Percentiles rank a stretch among this genome's conserved stretches.
Evolutionary conservation across 2,113 vertebrate genomes (phyloP).

Genomic region (Vombatus ursinus): DNA sequence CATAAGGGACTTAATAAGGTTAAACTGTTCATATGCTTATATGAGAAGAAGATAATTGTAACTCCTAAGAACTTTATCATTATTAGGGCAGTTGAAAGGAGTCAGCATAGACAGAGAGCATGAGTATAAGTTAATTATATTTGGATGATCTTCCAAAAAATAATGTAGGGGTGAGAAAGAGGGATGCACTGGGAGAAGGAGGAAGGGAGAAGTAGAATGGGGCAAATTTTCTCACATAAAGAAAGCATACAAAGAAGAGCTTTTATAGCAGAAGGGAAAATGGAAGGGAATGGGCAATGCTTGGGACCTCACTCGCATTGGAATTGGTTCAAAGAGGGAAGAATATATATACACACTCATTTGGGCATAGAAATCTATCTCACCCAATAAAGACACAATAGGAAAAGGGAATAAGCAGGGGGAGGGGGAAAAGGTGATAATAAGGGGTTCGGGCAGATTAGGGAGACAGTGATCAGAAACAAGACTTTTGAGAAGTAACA

Average conservation of each 20-base stretch:
- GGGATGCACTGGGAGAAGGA: neutral
- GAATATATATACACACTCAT: no score
- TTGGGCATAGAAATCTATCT: neutral
- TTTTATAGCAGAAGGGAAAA: neutral
- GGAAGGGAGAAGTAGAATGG: neutral
- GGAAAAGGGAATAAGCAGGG: neutral
- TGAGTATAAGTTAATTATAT: neutral
- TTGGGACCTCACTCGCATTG: neutral
- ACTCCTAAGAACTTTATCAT: neutral
- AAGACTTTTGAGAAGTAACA: neutral
- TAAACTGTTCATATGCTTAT: neutral
- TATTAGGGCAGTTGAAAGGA: neutral
- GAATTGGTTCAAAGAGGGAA: no score
- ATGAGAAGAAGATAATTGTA: no score
- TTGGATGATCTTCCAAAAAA: neutral
- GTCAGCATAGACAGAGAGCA: neutral
- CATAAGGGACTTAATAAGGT: neutral
- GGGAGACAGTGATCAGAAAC: neutral
- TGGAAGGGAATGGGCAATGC: neutral
- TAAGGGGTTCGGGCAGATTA: neutral
- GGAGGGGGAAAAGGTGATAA: neutral
- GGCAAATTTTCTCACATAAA: neutral
- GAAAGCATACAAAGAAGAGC: neutral
- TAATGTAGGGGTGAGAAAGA: neutral
- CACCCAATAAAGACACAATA: neutral